phyloP scores from a whole-genome alignment of 2,113 vertebrate species.

The Oreotrochilus melanogaster region DNA sequence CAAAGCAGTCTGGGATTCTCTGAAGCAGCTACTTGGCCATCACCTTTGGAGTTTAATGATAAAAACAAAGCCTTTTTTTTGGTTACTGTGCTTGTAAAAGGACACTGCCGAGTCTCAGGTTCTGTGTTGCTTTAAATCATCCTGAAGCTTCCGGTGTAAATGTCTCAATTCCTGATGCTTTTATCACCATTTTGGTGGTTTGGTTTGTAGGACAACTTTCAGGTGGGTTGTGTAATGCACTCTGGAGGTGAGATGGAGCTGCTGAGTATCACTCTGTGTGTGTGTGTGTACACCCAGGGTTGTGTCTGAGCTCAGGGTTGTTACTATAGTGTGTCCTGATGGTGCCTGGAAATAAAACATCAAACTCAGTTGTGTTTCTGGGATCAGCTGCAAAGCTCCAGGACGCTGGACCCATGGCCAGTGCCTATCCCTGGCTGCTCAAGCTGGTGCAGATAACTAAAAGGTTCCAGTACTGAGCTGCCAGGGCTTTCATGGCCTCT shows the following conservation, averaged over 20 bases:
- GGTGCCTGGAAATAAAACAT: neutral
- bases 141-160: neutral
- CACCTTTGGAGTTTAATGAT: neutral
- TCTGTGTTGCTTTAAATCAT: neutral
- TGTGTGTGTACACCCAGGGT: fast-evolving
- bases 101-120: neutral
- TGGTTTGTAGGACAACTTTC: neutral
- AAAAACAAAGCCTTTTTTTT: neutral
- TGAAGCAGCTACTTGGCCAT: neutral
- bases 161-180: fast-evolving
- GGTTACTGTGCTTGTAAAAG: neutral
- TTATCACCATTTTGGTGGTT: fast-evolving
- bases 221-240: fast-evolving
- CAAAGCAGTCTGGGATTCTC: no score
- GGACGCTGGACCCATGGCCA: fast-evolving
- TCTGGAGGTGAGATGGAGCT: fast-evolving
- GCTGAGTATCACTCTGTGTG: fast-evolving
- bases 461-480: neutral
- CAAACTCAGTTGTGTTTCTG: fast-evolving
- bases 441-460: no score
- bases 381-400: neutral
- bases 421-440: neutral
- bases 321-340: fast-evolving
- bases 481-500: neutral
- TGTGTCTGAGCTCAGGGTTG: neutral